Base-by-base conservation (phyloP, 2,113 vertebrate genomes). In the Excalfactoria chinensis region DNA sequence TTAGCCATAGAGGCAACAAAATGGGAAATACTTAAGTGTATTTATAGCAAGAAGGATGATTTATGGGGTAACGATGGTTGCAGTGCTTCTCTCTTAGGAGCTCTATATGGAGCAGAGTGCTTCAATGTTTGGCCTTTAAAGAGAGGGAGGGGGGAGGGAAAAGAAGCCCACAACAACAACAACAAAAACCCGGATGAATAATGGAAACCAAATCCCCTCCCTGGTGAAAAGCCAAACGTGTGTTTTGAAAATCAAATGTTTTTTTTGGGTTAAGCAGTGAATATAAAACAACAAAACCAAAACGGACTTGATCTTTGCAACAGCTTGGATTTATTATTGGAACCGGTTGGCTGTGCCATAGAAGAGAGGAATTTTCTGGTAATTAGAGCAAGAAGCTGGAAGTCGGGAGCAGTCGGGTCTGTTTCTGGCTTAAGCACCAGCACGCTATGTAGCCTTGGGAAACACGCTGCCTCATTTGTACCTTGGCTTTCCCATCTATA, bases 321-420 rank as follows among this genome's bases (percentile, higher is more conserved):
- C 79, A 73, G 83, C 83, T 96, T 96, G 92, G 68, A 79, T 91
- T 93, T 94, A 72, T 94, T 88, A 89, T 76, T 93, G 90, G 75
- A 96, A 85, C 53, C 94, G 73, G 71, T 69, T 93, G 83, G 55
- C 88, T 93, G 82, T 94, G 92, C 90, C 92, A 93, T 62, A 51
- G 76, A 78, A 76, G 73, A 86, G 46, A 88, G 84, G 91, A 93
- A 86, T 94, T 86, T 90, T 84, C 77, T 92, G 91, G 86, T 89
- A 74, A 90, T 88, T 81, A 84, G 87, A 88, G 58, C 53, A 82
- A 64, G 84, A 72, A 78, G 28, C 63, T 35, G 59, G 77, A 84
- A 82, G 53, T 84, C 63, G 75, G 81, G 41, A 95, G 86, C 9
- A 3, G 56, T 13, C 56, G 56, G 80, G 37, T 80, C 69, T 80